Percentiles rank a stretch among this genome's conserved stretches.
Conservation (phyloP, 2,113 vertebrate genomes). For the Symphodus melops region DNA sequence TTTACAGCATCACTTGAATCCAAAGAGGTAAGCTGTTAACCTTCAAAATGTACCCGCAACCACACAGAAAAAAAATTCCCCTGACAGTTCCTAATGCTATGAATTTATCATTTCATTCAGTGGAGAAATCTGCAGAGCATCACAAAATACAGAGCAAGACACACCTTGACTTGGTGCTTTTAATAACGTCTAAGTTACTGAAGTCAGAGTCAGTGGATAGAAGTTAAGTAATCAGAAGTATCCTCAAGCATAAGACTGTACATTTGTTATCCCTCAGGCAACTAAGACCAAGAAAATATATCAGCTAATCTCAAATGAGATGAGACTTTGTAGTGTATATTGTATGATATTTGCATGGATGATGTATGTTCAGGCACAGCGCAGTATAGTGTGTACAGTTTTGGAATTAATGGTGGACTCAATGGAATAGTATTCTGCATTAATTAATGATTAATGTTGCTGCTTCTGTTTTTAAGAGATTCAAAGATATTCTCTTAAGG, state of each 20-base stretch:
- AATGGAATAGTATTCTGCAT: conserved; percentile 2
- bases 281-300: background rate
- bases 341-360: conserved; percentile 39
- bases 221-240: conserved; percentile 24
- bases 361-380: conserved; percentile 11
- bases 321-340: conserved; percentile 24
- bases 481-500: conserved; percentile 23
- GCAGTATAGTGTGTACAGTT: background rate
- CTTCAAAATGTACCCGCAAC: conserved; percentile 32
- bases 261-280: conserved; percentile 1
- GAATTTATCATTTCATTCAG: conserved; percentile 32
- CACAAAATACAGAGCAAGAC: conserved; percentile 26
- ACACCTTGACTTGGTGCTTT: conserved; percentile 14
- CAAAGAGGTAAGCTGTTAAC: conserved; percentile 32
- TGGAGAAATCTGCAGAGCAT: conserved; percentile 41
- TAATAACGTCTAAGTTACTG: conserved; percentile 1
- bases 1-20: conserved; percentile 33
- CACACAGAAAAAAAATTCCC: background rate
- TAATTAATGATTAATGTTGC: conserved; percentile 1
- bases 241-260: conserved; percentile 4
- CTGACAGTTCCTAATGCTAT: background rate
- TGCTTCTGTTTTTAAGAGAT: conserved; percentile 1
- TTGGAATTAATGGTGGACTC: conserved; percentile 6
- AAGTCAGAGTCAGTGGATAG: conserved; percentile 6
- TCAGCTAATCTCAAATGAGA: conserved; percentile 8